Base-by-base conservation (phyloP, 2,797 vertebrate species). In the Delichon dasypus region DNA sequence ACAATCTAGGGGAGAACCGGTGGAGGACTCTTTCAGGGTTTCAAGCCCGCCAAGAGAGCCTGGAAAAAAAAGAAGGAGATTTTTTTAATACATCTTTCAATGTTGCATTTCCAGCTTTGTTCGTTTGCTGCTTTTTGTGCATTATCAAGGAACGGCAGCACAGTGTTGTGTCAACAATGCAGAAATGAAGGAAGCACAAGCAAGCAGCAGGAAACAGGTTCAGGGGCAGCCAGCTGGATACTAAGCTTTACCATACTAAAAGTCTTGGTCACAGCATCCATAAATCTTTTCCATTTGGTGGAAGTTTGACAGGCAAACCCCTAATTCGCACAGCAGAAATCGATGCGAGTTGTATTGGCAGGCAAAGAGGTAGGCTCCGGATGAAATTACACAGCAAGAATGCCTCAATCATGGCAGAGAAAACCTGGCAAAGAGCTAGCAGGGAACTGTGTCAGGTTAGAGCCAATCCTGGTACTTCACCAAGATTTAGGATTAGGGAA, bases 131-230 rank as follows among this genome's bases (percentile, higher is more conserved):
- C 36, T 76, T 67, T 78, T 60, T 2, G 4, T 40, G 40, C 34
- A 5, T 53, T 51, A 11, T 36, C 22, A 34, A 72, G 48, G 45
- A 74, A 50, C 0, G 0, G 17, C 50, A 67, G 38, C 5, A 40
- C 50, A 19, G 27, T 38, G 38, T 38, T 44, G 6, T 14, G 54
- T 62, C 55, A 67, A 18, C 1, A 14, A 18, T 9, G 26, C 29
- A 68, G 45, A 54, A 81, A 79, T 1, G 4, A 86, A 67, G 20
- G 36, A 5, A 44, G 22, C 10, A 4, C 1, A 2, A 23, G n/a
- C 23, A 70, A 51, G 53, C 7, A 64, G 34, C 71, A 84, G 29
- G 64, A 65, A 66, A 73, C 3, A 50, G 36, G 34, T 73, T 40
- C 16, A 23, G 60, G 51, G 55, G 34, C 9, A 47, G n/a, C 14